Percentiles rank a stretch among this genome's conserved stretches.
Evolutionary conservation across 2,113 vertebrate genomes (phyloP).

Genomic region (Callaeas wilsoni): DNA sequence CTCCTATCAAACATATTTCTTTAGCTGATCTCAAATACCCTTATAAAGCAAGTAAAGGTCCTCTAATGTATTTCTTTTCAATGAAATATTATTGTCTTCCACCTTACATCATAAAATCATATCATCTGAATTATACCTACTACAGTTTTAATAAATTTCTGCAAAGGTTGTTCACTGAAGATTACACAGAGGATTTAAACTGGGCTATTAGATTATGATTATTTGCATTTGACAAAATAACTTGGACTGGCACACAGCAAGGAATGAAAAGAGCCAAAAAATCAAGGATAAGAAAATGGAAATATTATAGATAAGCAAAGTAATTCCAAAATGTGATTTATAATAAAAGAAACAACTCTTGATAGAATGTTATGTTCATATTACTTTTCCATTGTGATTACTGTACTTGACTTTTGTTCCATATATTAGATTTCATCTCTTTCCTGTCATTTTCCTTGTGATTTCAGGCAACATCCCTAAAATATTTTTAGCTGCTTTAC

Average conservation of each 20-base stretch:
- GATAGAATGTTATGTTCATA: background rate
- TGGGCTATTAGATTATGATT: background rate
- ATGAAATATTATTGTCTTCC: background rate
- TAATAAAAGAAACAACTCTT: background rate
- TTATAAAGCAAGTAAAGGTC: background rate
- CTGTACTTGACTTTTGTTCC: background rate
- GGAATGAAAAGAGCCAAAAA: background rate
- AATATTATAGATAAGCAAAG: background rate
- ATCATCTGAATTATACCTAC: background rate
- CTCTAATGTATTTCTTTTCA: background rate
- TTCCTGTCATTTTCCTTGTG: background rate
- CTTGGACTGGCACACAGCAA: background rate
- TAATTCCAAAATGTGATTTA: background rate
- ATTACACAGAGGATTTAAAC: slow-evolving; percentile 16
- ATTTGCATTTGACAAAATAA: background rate
- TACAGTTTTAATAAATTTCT: background rate
- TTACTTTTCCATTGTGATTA: background rate
- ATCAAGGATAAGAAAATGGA: background rate
- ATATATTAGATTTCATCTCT: background rate
- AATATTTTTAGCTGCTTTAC: background rate
- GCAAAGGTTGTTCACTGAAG: background rate
- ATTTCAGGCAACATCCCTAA: background rate
- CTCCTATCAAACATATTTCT: background rate
- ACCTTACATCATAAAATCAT: background rate
- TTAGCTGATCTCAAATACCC: background rate